phyloP scores from a whole-genome alignment of 1,140 invertebrate genomes.

The Metopolophium dirhodum region DNA sequence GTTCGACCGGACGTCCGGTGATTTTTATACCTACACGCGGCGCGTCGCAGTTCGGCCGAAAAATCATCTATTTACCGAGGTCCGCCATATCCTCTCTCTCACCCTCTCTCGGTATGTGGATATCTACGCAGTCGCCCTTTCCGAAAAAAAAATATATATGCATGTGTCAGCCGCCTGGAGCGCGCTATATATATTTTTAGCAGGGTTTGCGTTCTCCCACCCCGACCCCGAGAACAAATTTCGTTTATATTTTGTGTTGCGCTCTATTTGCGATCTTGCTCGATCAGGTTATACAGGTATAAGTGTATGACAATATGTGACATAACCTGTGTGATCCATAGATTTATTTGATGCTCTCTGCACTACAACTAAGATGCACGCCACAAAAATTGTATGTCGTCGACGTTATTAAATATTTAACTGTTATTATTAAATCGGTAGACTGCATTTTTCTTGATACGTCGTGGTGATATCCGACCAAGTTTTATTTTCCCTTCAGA shows the following conservation, averaged over 20 bases:
- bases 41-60: background rate
- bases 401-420: background rate
- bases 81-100: background rate
- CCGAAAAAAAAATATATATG: background rate
- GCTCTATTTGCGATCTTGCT: background rate
- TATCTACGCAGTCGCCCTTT: too few relatives aligned
- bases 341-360: background rate
- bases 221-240: background rate
- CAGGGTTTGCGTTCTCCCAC: background rate
- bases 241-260: background rate
- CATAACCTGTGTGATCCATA: background rate
- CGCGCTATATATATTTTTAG: background rate
- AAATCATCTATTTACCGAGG: background rate
- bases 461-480: too few relatives aligned
- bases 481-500: background rate
- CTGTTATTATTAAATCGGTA: too few relatives aligned
- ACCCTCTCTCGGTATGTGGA: background rate
- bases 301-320: background rate
- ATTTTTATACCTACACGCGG: slow-evolving; percentile 27
- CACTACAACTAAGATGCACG: background rate
- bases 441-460: background rate
- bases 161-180: background rate
- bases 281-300: background rate
- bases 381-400: background rate
- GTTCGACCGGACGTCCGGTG: slow-evolving; percentile 35